A percentile compares a stretch with the other conserved stretches of the same genome.
These are phyloP conservation scores for Apis cerana DNA, from an alignment of 1,140 invertebrate species.

Conservation along the genomic window DNA sequence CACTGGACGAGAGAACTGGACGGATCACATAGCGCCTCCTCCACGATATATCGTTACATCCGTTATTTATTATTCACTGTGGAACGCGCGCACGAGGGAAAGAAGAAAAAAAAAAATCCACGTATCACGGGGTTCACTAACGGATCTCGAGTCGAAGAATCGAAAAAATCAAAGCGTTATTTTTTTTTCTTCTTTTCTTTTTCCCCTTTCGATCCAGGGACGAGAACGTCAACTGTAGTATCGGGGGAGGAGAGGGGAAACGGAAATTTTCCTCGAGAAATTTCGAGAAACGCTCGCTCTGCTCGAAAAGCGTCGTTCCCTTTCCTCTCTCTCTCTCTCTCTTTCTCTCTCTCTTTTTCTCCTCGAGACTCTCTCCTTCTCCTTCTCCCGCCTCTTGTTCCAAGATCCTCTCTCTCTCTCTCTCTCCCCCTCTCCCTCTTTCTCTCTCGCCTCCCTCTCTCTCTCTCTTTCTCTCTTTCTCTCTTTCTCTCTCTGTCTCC, in stretches of 20 bases:
- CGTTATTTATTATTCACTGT: neutral
- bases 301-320: conserved; percentile 9
- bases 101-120: neutral
- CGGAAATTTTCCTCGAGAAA: conserved; percentile 28
- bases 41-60: neutral
- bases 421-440: neutral
- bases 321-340: neutral
- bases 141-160: neutral
- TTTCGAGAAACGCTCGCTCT: conserved; percentile 12
- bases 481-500: neutral
- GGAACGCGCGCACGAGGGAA: neutral
- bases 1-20: neutral
- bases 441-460: too few relatives aligned
- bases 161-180: neutral
- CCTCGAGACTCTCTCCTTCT: neutral
- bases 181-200: neutral
- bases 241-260: neutral
- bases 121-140: neutral
- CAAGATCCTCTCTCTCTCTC: neutral
- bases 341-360: neutral
- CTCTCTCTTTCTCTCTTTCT: neutral
- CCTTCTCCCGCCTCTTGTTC: neutral
- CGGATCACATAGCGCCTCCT: conserved; percentile 5
- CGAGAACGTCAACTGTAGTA: too few relatives aligned
- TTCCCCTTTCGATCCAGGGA: neutral